Base-by-base conservation (phyloP, 2,888 invertebrate species). In the Sinodicranocentrus sp. region DNA sequence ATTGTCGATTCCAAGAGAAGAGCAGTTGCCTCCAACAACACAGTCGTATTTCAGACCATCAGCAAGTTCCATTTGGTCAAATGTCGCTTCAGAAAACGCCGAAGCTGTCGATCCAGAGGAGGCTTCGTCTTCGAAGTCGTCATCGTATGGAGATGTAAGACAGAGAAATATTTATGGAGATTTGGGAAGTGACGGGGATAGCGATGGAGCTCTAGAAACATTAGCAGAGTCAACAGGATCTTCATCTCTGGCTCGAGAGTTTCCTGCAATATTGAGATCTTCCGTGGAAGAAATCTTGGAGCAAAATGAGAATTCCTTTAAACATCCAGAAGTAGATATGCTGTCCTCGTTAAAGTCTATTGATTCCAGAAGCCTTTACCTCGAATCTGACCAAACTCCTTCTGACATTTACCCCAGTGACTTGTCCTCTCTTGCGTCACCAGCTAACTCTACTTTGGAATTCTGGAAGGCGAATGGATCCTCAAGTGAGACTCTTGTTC, bases 21-120 rank as follows among this genome's bases (percentile, higher is more conserved):
- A 33, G 10, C 33, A 33, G 33, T 5, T 13, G 21, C 10, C 5
- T 23, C 21, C 19, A 39, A 39, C 5, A 39, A 10, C 33, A 39
- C 19, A 61, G n/a, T n/a, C 28, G n/a, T 48, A 17, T 52, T 52
- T 13, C 13, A 10, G 10, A 67, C 68, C n/a, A 33, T 63, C 63
- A 8, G 8, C 17, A 8, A 15, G 26, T 44, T 78, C 78, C 15
- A 78, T 78, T 61, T 78, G 78, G 78, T 78, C 78, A 5, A 78
- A 78, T 28, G 57, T 70, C n/a, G 78, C 78, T 2, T 78, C 78
- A 0, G 61, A 70, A 17, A 78, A 78, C 33, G 54, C 78, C 0
- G 39, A 21, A 5, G 15, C 23, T 13, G 43, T 44, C 6, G 67
- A 67, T 10, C 67, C 44, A 21, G 43, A 43, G 21, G 13, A 5